A percentile compares a stretch with the other conserved stretches of the same genome.
phyloP scores from a whole-genome alignment of 2,888 invertebrate genomes.

The Rosalia funebris region DNA sequence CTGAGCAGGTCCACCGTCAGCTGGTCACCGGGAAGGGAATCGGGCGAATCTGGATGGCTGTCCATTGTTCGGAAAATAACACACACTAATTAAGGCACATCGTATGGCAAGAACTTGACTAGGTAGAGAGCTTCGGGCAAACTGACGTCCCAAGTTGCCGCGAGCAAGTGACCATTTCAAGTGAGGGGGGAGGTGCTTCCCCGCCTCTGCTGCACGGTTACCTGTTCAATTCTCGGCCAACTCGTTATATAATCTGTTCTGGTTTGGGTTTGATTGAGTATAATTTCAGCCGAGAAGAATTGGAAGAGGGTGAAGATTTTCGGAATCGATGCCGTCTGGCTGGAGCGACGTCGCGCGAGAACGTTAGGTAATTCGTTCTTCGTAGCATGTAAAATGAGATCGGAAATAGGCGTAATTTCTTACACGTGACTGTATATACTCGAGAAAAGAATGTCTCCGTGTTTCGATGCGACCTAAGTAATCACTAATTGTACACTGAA shows the following conservation, averaged over 20 bases:
- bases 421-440: no score
- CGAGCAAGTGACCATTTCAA: constrained; percentile 59
- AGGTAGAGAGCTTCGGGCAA: constrained; percentile 61
- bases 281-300: background rate
- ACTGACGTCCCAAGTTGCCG: constrained; percentile 61
- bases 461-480: no score
- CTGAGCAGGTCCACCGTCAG: constrained; percentile 49
- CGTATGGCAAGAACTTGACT: constrained; percentile 57
- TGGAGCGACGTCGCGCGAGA: background rate
- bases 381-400: no score
- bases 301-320: constrained; percentile 7
- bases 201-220: constrained; percentile 43
- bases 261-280: constrained; percentile 38
- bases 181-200: constrained; percentile 46
- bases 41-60: constrained; percentile 62
- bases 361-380: no score
- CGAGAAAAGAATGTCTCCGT: no score
- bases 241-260: constrained; percentile 58
- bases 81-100: constrained; percentile 49
- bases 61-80: constrained; percentile 51
- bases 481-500: no score
- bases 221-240: constrained; percentile 57
- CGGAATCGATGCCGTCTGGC: background rate
- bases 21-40: constrained; percentile 62
- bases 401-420: no score